A percentile compares a stretch with the other conserved stretches of the same genome.
Evolutionary conservation across 2,797 vertebrate species (phyloP).

Genomic region (Trachurus trachurus): DNA sequence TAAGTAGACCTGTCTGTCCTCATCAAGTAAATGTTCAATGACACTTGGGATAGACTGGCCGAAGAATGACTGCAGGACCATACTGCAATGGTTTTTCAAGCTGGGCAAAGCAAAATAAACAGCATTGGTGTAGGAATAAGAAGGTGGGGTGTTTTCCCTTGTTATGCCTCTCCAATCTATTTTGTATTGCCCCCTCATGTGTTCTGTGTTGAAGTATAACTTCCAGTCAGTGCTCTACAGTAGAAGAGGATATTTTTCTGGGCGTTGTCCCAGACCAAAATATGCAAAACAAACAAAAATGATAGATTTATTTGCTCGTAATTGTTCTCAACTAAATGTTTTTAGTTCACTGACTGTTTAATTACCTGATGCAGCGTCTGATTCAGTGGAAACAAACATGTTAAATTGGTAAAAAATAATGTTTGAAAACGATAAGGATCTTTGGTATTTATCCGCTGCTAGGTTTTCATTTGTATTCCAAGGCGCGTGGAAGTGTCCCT

Average conservation of each 20-base stretch:
- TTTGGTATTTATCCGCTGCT: constrained; percentile 31
- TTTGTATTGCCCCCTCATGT: constrained; percentile 79
- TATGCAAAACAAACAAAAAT: constrained; percentile 27
- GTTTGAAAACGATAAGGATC: constrained; percentile 35
- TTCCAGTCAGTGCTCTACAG: constrained; percentile 43
- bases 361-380: constrained; percentile 27
- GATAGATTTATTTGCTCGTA: constrained; percentile 39
- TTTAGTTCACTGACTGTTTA: constrained; percentile 29
- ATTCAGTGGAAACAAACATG: constrained; percentile 40
- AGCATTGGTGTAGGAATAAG: constrained; percentile 69
- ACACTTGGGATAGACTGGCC: constrained; percentile 84
- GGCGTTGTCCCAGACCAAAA: constrained; percentile 28
- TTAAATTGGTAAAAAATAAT: constrained; percentile 33
- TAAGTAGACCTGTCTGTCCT: constrained; percentile 89
- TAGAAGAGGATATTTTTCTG: constrained; percentile 12
- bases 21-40: constrained; percentile 91
- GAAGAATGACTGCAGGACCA: constrained; percentile 71
- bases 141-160: constrained; percentile 49
- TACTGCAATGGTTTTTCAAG: constrained; percentile 73
- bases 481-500: constrained; percentile 30
- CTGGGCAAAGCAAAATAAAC: constrained; percentile 81
- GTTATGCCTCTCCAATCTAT: constrained; percentile 80
- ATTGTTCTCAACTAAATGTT: constrained; percentile 24
- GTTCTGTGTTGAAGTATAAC: constrained; percentile 86
- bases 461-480: constrained; percentile 58